Conservation (phyloP, 2,888 invertebrate genomes). For the Sialis lutaria region DNA sequence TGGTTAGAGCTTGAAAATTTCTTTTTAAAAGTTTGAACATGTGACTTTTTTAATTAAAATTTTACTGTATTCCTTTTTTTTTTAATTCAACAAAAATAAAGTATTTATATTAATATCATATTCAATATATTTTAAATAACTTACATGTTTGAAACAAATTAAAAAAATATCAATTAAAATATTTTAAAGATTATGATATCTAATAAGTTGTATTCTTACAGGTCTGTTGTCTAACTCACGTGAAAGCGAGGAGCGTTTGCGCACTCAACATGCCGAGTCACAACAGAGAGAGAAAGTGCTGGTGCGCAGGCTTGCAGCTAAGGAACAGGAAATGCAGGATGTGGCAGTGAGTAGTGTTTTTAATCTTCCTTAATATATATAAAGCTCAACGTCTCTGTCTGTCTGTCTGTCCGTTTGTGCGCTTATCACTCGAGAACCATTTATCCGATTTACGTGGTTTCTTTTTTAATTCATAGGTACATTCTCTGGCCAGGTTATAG, state of each 20-base stretch:
- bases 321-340: slow-evolving; percentile 95
- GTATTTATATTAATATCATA: not conserved
- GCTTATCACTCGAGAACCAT: too few relatives aligned
- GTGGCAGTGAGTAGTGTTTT: slow-evolving; percentile 57
- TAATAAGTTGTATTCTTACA: slow-evolving; percentile 22
- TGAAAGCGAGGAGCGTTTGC: slow-evolving; percentile 63
- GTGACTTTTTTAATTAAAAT: not conserved
- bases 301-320: slow-evolving; percentile 78
- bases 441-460: too few relatives aligned
- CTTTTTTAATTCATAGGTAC: too few relatives aligned
- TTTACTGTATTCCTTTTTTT: not conserved
- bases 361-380: too few relatives aligned
- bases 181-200: not conserved
- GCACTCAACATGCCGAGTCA: slow-evolving; percentile 69
- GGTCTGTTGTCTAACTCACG: slow-evolving; percentile 53
- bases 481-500: too few relatives aligned
- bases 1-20: too few relatives aligned
- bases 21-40: too few relatives aligned
- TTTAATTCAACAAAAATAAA: not conserved
- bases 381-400: too few relatives aligned
- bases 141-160: not conserved
- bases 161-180: not conserved
- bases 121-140: not conserved
- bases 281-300: slow-evolving; percentile 84
- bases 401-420: too few relatives aligned